Evolutionary conservation across 2,797 vertebrate species (phyloP).

Genomic region (Dermochelys coriacea): DNA sequence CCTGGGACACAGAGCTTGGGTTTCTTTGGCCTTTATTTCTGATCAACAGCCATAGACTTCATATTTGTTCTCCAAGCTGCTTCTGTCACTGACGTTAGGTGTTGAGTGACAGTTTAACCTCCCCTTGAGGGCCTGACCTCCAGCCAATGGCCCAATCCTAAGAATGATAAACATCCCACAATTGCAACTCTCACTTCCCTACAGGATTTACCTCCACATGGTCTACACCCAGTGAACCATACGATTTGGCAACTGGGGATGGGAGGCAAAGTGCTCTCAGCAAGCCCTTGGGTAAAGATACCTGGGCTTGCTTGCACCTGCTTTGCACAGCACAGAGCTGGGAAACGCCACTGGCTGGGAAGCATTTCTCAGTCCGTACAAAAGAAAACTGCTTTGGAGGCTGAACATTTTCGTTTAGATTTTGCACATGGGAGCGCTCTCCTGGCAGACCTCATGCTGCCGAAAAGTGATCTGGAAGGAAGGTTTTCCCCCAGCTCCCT

Average conservation of each 20-base stretch:
- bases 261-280: background rate
- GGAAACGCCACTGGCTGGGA: background rate
- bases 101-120: background rate
- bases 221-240: background rate
- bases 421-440: background rate
- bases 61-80: background rate
- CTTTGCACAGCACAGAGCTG: background rate
- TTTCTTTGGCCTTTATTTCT: background rate
- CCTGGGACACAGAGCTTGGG: background rate
- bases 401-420: background rate
- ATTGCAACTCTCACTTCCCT: background rate
- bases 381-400: background rate
- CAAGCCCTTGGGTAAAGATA: background rate
- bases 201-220: background rate
- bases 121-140: background rate
- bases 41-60: background rate
- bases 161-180: background rate
- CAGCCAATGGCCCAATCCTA: background rate
- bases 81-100: background rate
- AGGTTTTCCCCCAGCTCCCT: background rate
- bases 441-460: background rate
- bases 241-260: background rate
- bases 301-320: background rate
- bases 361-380: background rate
- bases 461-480: background rate